Base-by-base conservation (phyloP, 92 coral and sea anemone genomes). In the Zoanthus sociatus region DNA sequence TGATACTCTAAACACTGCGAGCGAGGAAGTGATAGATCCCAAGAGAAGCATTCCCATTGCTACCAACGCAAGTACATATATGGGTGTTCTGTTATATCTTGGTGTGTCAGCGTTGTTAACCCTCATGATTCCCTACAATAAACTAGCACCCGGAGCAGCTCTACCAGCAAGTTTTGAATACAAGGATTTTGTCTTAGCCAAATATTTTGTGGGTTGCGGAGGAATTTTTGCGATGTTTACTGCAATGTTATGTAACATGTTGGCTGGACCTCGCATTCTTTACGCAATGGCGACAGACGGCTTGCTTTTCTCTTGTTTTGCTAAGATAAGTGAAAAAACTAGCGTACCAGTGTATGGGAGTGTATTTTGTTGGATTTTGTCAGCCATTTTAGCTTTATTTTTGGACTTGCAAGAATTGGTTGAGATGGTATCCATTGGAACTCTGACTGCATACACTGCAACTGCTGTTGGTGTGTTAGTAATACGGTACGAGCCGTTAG, bases 341-440 rank as follows among this genome's bases (percentile, higher is more conserved):
- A 90, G 67, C 26, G 84, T 90, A 33, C 98, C 98, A 0, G 68
- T 91, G 9, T 45, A 91, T 55, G 94, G 93, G 1, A 88, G 84
- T 47, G 48, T 90, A n/a, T 47, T 91, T 18, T 95, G 94, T 61
- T 95, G 98, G 72, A 16, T 91, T 51, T 73, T 71, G 20, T 89
- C 98, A 10, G 93, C 93, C 11, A 16, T 74, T 2, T 89, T 91
- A 6, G 89, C 94, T 18, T 78, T 95, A 16, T 93, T 93, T 87
- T 58, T 91, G 31, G 89, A 93, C 83, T 63, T 88, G 12, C 63
- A 78, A 13, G 95, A 95, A 18, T 67, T 95, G 30, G 96, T 93
- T 8, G 96, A 93, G 87, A 93, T 95, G 94, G 77, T 95, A 60
- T 95, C 98, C 9, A 91, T 95, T 48, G 98, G 98, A n/a, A 95